Base-by-base conservation (phyloP, 2,888 invertebrate species). In the Heteropelma amictum region DNA sequence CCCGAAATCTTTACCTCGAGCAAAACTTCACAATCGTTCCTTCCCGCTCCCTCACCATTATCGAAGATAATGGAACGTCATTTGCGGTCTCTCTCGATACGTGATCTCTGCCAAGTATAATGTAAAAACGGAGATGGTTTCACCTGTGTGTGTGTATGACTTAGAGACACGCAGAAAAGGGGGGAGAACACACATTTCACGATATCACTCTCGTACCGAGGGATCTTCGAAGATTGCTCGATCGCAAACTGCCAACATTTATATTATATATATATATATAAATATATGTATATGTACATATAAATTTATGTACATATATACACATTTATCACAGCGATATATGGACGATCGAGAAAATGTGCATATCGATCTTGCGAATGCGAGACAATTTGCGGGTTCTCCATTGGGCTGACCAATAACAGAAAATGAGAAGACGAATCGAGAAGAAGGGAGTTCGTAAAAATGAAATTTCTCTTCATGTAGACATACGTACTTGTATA, bases 61-160 rank as follows among this genome's bases (percentile, higher is more conserved):
- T 83, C 79, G 78, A 53, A 77, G 72, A 81, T 83, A 83, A 82
- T 81, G 79, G 81, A 80, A 81, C 80, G 78, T 82, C 81, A 84
- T 85, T 85, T 85, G 85, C 77, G 85, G 83, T 85, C 82, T 82
- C 81, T 78, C 76, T 76, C 78, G 81, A 81, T 82, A 77, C 79
- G 78, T 79, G 79, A 77, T 80, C 78, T 56, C 54, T 60, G 35
- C 28, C 14, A 54, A 42, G 12, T n/a, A n/a, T n/a, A n/a, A n/a
- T n/a, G n/a, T n/a, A n/a, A n/a, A n/a, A n/a, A n/a, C n/a, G n/a
- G n/a, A n/a, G n/a, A 17, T 17, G 3, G n/a, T 6, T 10, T 6
- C 6, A 14, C n/a, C 14, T 21, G n/a, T 35, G 17, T 17, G 33
- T 23, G 56, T 26, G 8, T 19, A 6, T 63, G 38, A 56, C 56